A percentile compares a stretch with the other conserved stretches of the same genome.
Evolutionary conservation across 2,888 invertebrate species (phyloP).

Genomic region (Euplagia quadripunctaria): DNA sequence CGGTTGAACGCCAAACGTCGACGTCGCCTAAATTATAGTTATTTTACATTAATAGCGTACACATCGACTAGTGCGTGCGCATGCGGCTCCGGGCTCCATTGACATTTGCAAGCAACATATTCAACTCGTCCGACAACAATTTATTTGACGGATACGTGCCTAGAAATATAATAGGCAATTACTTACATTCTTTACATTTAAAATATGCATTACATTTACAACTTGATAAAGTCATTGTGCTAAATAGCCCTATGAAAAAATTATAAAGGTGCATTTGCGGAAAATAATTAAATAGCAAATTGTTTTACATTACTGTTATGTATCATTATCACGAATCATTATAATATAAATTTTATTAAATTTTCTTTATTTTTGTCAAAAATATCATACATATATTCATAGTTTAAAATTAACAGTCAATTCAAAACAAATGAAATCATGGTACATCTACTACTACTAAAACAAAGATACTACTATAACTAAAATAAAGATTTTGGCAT

Average conservation of each 20-base stretch:
- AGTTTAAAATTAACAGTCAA: too few species aligned
- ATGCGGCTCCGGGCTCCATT: conserved; percentile 69
- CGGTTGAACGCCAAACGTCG: conserved; percentile 76
- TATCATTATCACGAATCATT: not conserved
- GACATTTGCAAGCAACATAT: conserved; percentile 72
- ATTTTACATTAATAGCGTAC: conserved; percentile 83
- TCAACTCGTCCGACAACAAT: conserved; percentile 51
- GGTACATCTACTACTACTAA: too few species aligned
- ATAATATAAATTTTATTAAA: not conserved
- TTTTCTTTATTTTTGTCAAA: not conserved
- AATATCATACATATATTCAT: too few species aligned
- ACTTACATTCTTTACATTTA: conserved; percentile 15
- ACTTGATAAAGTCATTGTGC: not conserved
- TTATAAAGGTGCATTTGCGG: not conserved
- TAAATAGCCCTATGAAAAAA: not conserved
- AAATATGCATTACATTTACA: conserved; percentile 26
- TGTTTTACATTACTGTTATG: not conserved
- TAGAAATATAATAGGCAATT: conserved; percentile 35
- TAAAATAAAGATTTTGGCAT: too few species aligned
- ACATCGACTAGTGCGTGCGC: conserved; percentile 78
- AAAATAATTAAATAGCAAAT: not conserved
- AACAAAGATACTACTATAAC: too few species aligned
- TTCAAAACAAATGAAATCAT: too few species aligned
- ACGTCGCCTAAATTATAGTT: conserved; percentile 82
- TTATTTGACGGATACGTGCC: conserved; percentile 53